Conservation (phyloP, 2,888 invertebrate species). For the Cheilosia scutellata region DNA sequence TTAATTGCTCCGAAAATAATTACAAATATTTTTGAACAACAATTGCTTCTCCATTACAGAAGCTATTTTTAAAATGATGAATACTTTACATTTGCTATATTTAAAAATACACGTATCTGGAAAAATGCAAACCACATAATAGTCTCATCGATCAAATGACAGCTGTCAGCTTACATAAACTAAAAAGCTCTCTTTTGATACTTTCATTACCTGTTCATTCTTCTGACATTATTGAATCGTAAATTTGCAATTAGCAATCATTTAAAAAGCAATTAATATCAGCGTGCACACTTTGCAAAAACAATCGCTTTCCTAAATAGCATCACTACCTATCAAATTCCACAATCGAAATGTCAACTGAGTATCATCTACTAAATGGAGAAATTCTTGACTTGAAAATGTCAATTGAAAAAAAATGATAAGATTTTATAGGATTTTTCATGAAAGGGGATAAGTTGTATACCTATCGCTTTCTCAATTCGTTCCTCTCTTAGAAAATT, state of each 20-base stretch:
- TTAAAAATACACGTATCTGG: conserved; percentile 24
- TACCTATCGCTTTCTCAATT: no score
- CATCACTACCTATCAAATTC: neutral
- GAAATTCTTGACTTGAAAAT: no score
- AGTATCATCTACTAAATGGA: no score
- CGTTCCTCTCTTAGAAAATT: no score
- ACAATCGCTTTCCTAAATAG: neutral
- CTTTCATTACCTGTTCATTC: no score
- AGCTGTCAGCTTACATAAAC: neutral
- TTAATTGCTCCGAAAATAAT: conserved; percentile 26
- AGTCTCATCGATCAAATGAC: conserved; percentile 18
- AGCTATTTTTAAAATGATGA: conserved; percentile 20
- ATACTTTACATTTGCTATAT: conserved; percentile 7
- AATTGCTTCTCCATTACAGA: conserved; percentile 6
- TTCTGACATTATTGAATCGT: neutral
- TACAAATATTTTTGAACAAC: neutral
- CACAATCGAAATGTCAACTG: neutral
- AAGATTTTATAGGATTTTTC: no score
- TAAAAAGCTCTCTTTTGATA: no score
- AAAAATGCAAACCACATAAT: neutral
- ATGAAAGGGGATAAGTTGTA: no score
- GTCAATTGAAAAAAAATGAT: no score
- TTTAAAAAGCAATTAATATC: conserved; percentile 54
- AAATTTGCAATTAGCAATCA: conserved; percentile 42
- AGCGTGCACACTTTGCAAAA: conserved; percentile 3